Evolutionary conservation across 2,797 vertebrate species (phyloP).

Genomic region (Pseudomugil tenellus): DNA sequence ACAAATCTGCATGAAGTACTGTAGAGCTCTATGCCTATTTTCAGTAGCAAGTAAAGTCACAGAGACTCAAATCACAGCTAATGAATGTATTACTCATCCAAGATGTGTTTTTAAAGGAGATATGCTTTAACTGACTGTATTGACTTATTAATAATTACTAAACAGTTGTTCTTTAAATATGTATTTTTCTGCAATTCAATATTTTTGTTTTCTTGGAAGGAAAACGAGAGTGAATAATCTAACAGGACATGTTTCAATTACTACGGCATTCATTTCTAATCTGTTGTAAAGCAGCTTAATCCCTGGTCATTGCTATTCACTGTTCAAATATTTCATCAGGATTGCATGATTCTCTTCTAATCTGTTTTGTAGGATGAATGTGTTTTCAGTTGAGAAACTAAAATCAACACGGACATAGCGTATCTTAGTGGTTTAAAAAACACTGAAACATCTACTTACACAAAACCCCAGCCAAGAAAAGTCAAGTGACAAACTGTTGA

Average conservation of each 20-base stretch:
- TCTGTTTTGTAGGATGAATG: not conserved
- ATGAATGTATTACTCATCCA: conserved; percentile 32
- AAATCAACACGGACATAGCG: conserved; percentile 15
- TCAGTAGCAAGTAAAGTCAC: conserved; percentile 6
- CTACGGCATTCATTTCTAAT: not conserved
- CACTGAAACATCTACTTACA: conserved; percentile 27
- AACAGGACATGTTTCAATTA: not conserved
- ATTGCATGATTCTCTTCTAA: conserved; percentile 2
- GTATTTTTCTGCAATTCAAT: not conserved
- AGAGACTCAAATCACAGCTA: conserved; percentile 15
- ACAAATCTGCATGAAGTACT: conserved; percentile 12
- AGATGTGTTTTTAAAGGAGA: conserved; percentile 28
- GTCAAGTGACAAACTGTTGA: conserved; percentile 45
- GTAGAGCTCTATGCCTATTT: conserved; percentile 8
- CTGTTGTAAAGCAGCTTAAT: not conserved
- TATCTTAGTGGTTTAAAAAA: conserved; percentile 35
- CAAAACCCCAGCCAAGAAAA: conserved; percentile 34
- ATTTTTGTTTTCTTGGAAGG: not conserved
- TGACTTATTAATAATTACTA: conserved; percentile 25
- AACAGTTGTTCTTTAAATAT: not conserved
- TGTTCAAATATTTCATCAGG: not conserved
- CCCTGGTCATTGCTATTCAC: not conserved
- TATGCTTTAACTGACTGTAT: conserved; percentile 7
- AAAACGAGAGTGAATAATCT: not conserved
- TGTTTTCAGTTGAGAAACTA: conserved; percentile 7